Evolutionary conservation across 1,140 invertebrate species (phyloP), one percentile per base, ranked within the genome.

Genomic region (Drosophila seguyi): DNA sequence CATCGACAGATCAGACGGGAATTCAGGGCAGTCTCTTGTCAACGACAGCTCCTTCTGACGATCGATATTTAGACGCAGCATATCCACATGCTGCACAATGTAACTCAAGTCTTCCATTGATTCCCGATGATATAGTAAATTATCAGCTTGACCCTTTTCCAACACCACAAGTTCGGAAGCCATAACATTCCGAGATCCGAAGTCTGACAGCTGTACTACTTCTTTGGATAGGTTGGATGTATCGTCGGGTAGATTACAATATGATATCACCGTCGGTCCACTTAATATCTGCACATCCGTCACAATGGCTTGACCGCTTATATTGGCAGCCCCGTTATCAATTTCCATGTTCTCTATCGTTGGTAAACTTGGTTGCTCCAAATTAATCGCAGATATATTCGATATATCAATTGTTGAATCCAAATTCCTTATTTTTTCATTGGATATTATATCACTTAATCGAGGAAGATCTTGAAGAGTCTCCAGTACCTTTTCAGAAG

Each of bases 11-110:
- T 66, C 53, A 0, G 18, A 1, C 6, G 47, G 6, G 7, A 16
- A 18, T 25, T 39, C 10, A 25, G 8, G 11, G 11, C 11, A 7
- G 2, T 39, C 10, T n/a, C 6, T 4, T 18, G 22, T 14, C 25
- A 42, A 45, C 0, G 44, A 25, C 22, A 79, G 34, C 3, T 76
- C 41, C n/a, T 48, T 75, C 14, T 82, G 62, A 20, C 71, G 69
- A 38, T 86, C 83, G 0, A 86, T 44, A 62, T 87, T 87, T 0
- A 79, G 31, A 0, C 69, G 75, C 8, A 86, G n/a, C 55, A 58
- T 48, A 34, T 76, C 52, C 10, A 38, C 42, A 36, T 86, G 79
- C 16, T 76, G 39, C 1, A 56, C 34, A 5, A 86, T 57, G 31
- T 56, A 86, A 14, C 18, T 16, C 36, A 86, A 36, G 22, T 78